These are phyloP conservation scores for Numenius phaeopus DNA, from an alignment of 2,797 vertebrate species.

Conservation along the genomic window DNA sequence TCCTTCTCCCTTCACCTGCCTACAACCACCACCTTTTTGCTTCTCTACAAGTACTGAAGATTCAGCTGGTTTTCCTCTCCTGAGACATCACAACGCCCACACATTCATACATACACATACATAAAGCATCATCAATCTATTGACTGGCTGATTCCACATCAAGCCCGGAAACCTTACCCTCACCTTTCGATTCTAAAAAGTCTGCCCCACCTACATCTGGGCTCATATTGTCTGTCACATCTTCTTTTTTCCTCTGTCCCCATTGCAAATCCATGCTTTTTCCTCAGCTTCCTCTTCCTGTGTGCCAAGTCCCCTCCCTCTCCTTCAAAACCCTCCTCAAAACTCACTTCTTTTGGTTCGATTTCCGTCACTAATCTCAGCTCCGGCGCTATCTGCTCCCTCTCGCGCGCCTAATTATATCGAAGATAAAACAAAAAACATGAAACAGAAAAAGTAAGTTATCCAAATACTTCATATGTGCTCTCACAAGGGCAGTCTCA, in stretches of 20 bases:
- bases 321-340: slow-evolving; percentile 78
- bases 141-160: slow-evolving; percentile 15
- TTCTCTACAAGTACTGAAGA: background rate
- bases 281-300: slow-evolving; percentile 74
- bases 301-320: slow-evolving; percentile 75
- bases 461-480: slow-evolving; percentile 61
- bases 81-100: background rate
- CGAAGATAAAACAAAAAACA: slow-evolving; percentile 79
- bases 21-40: slow-evolving; percentile 13
- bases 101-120: slow-evolving; percentile 5
- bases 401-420: slow-evolving; percentile 77
- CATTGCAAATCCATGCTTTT: slow-evolving; percentile 43
- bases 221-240: slow-evolving; percentile 56
- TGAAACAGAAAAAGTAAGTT: slow-evolving; percentile 76
- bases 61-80: background rate
- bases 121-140: background rate
- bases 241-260: slow-evolving; percentile 54
- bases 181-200: slow-evolving; percentile 51
- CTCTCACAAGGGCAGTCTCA: slow-evolving; percentile 60
- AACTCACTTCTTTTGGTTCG: slow-evolving; percentile 79
- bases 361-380: slow-evolving; percentile 80
- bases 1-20: background rate
- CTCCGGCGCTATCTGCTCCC: slow-evolving; percentile 79
- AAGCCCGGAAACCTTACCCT: slow-evolving; percentile 40
- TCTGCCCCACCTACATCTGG: slow-evolving; percentile 63